These are phyloP conservation scores for Leptopilina syphax DNA, from an alignment of 2,888 invertebrate genomes.

Conservation along the genomic window DNA sequence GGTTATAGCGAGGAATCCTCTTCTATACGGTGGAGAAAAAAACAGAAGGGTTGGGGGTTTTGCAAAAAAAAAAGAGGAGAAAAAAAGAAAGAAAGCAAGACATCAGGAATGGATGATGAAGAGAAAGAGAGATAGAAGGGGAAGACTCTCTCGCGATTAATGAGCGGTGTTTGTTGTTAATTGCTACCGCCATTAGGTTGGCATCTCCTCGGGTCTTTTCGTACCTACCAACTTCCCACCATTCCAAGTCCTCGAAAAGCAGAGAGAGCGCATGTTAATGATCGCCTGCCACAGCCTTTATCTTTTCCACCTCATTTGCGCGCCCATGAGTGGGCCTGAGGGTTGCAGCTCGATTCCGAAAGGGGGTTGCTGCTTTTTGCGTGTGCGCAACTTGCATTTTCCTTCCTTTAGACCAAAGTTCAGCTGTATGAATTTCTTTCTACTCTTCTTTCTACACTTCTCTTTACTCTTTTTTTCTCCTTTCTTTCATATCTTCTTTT, in stretches of 20 bases:
- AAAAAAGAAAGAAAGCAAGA: conserved; percentile 30
- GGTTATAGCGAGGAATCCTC: conserved; percentile 37
- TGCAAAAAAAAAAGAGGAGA: no score
- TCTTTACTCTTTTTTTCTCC: not conserved
- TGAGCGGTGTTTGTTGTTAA: conserved; percentile 77
- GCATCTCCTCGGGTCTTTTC: conserved; percentile 67
- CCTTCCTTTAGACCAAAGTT: conserved; percentile 45
- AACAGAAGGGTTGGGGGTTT: conserved; percentile 17
- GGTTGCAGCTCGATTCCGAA: conserved; percentile 50
- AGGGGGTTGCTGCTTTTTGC: conserved; percentile 44
- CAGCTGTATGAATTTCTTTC: conserved; percentile 37
- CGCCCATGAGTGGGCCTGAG: conserved; percentile 67
- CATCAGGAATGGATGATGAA: conserved; percentile 20
- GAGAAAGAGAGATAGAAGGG: conserved; percentile 58
- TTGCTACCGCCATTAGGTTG: conserved; percentile 77
- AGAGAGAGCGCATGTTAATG: conserved; percentile 75
- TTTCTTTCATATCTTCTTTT: not conserved
- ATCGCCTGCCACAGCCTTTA: conserved; percentile 75
- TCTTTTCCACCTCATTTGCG: conserved; percentile 77
- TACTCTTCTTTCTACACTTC: not conserved
- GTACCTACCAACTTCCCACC: conserved; percentile 47
- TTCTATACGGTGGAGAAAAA: not conserved
- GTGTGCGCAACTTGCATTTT: conserved; percentile 49
- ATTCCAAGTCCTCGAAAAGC: conserved; percentile 65
- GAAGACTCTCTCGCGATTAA: conserved; percentile 72